phyloP scores from a whole-genome alignment of 2,113 vertebrate genomes.

The Daphoenositta chrysoptera region DNA sequence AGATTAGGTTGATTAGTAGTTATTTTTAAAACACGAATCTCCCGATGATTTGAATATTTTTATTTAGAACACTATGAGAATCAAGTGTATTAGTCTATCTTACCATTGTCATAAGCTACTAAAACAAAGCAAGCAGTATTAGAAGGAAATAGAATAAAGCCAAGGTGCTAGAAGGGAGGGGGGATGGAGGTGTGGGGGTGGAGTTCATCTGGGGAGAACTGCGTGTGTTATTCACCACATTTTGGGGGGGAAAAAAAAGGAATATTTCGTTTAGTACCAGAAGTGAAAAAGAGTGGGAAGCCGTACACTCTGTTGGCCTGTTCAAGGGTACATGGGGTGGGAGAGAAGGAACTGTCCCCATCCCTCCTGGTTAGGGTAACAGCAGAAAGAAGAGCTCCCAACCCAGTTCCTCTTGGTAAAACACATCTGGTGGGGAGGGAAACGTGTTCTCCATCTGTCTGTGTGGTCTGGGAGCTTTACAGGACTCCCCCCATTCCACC shows the following conservation, averaged over 20 bases:
- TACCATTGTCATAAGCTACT: neutral
- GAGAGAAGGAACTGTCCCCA: neutral
- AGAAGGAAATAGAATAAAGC: neutral
- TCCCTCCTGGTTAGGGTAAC: accelerated
- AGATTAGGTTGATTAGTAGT: neutral
- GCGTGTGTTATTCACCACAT: neutral
- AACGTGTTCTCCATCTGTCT: neutral
- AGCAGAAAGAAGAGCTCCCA: neutral
- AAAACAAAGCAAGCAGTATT: neutral
- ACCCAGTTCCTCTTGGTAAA: accelerated
- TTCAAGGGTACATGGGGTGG: neutral
- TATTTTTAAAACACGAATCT: neutral
- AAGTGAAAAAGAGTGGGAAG: neutral
- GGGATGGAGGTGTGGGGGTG: too few species aligned
- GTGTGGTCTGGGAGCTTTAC: too few species aligned
- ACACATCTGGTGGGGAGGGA: accelerated
- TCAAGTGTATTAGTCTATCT: neutral
- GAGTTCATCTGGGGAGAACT: neutral
- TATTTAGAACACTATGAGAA: neutral
- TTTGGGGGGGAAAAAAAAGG: neutral
- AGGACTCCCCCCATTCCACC: neutral
- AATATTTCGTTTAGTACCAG: neutral
- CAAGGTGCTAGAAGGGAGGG: neutral
- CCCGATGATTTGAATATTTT: neutral
- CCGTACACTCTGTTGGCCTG: neutral